phyloP scores from a whole-genome alignment of 1,140 invertebrate genomes.

The Heterodera schachtii region DNA sequence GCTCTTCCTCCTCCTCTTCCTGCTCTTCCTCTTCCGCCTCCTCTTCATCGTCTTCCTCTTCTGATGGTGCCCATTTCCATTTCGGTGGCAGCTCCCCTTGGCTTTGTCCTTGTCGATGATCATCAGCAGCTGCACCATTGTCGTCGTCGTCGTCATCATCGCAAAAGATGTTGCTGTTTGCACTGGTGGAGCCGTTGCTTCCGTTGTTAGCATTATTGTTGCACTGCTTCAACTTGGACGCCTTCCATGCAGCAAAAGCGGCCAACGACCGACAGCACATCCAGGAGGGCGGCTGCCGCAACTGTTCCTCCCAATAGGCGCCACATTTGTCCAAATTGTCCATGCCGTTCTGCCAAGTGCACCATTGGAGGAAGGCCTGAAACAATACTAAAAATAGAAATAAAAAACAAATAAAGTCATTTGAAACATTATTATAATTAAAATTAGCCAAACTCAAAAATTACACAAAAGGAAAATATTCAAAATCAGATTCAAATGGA shows the following conservation, averaged over 20 bases:
- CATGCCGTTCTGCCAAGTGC: neutral
- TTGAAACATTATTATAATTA: too few species aligned
- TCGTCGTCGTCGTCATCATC: neutral
- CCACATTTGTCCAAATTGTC: conserved; percentile 7
- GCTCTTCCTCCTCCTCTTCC: neutral
- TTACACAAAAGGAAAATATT: too few species aligned
- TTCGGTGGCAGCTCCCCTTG: neutral
- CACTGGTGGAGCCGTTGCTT: too few species aligned
- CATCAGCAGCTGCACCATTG: neutral
- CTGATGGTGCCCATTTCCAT: neutral
- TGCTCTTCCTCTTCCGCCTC: neutral
- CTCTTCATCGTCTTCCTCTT: neutral
- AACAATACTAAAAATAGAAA: too few species aligned
- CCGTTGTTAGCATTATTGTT: too few species aligned
- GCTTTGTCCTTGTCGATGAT: neutral
- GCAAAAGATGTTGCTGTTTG: too few species aligned
- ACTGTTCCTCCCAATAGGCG: conserved; percentile 12
- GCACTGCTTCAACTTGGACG: too few species aligned
- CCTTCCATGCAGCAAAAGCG: conserved; percentile 17
- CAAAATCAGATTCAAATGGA: too few species aligned
- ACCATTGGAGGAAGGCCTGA: conserved; percentile 7
- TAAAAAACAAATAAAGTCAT: too few species aligned
- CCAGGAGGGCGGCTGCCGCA: conserved; percentile 1
- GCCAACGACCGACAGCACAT: conserved; percentile 5
- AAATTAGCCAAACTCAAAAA: too few species aligned